Evolutionary conservation across 2,888 invertebrate species (phyloP).

Genomic region (Calephelis perditalis): DNA sequence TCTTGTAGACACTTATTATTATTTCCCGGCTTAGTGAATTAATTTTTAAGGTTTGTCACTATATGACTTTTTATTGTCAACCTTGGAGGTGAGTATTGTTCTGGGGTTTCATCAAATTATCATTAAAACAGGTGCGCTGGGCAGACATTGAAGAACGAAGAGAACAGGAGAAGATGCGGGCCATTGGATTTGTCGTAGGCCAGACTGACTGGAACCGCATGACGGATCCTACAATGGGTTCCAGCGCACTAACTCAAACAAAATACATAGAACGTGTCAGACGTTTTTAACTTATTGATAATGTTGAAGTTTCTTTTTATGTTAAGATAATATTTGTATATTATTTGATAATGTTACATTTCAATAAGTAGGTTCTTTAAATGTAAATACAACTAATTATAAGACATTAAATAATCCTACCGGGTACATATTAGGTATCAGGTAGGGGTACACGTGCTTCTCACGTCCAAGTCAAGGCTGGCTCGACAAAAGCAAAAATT

Average conservation of each 20-base stretch:
- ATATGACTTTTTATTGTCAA: too few species aligned
- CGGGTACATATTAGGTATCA: too few species aligned
- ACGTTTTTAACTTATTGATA: slow-evolving; percentile 25
- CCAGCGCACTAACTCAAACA: slow-evolving; percentile 93
- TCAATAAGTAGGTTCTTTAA: too few species aligned
- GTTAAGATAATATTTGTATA: not conserved
- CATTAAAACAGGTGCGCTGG: slow-evolving; percentile 93
- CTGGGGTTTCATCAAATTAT: slow-evolving; percentile 57
- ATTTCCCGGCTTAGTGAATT: too few species aligned
- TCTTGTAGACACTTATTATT: too few species aligned
- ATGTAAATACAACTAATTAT: too few species aligned
- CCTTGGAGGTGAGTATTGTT: slow-evolving; percentile 19
- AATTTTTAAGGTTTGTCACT: too few species aligned
- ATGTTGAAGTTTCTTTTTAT: not conserved
- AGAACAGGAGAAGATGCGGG: slow-evolving; percentile 94
- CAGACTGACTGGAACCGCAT: slow-evolving; percentile 97
- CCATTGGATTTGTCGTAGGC: slow-evolving; percentile 97
- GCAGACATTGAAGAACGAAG: slow-evolving; percentile 97
- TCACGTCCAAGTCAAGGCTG: too few species aligned
- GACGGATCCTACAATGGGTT: slow-evolving; percentile 94
- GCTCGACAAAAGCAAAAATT: too few species aligned
- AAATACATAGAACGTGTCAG: slow-evolving; percentile 89
- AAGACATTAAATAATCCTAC: too few species aligned
- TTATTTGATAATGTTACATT: not conserved
- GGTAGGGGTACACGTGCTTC: too few species aligned